These are phyloP conservation scores for Spilarctia lutea DNA, from an alignment of 2,888 invertebrate species.

Conservation along the genomic window DNA sequence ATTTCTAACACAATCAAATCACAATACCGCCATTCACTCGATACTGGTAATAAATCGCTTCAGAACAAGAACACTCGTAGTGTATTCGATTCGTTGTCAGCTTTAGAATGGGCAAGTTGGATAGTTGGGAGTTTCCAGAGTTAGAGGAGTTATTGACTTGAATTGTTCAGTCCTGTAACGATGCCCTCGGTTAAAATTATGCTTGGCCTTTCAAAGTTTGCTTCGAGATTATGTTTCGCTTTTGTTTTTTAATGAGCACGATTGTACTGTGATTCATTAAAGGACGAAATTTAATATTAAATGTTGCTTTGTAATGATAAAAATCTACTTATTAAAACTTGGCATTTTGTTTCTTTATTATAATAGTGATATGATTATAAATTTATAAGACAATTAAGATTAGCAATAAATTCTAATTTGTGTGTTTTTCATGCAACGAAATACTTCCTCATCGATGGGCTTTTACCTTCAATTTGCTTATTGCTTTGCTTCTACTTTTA, in stretches of 20 bases:
- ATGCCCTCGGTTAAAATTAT: slow-evolving; percentile 45
- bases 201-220: slow-evolving; percentile 31
- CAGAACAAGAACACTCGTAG: slow-evolving; percentile 40
- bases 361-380: too few relatives aligned
- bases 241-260: slow-evolving; percentile 5
- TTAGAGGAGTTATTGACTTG: slow-evolving; percentile 55
- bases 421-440: too few relatives aligned
- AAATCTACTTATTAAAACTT: not conserved
- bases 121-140: slow-evolving; percentile 37
- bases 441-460: too few relatives aligned
- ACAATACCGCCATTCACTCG: slow-evolving; percentile 23
- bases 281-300: not conserved
- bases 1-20: slow-evolving; percentile 20
- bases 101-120: slow-evolving; percentile 39
- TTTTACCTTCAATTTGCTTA: too few relatives aligned
- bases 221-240: slow-evolving; percentile 2
- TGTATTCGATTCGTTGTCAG: slow-evolving; percentile 52
- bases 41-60: slow-evolving; percentile 55
- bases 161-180: slow-evolving; percentile 51
- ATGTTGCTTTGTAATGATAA: not conserved
- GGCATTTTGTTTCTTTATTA: too few relatives aligned
- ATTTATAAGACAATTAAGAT: too few relatives aligned
- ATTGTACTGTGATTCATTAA: not conserved
- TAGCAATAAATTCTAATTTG: too few relatives aligned
- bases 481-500: too few relatives aligned